Evolutionary conservation across 2,888 invertebrate species (phyloP), one percentile per base, ranked within the genome.

Genomic region (Drosophila gaucha): DNA sequence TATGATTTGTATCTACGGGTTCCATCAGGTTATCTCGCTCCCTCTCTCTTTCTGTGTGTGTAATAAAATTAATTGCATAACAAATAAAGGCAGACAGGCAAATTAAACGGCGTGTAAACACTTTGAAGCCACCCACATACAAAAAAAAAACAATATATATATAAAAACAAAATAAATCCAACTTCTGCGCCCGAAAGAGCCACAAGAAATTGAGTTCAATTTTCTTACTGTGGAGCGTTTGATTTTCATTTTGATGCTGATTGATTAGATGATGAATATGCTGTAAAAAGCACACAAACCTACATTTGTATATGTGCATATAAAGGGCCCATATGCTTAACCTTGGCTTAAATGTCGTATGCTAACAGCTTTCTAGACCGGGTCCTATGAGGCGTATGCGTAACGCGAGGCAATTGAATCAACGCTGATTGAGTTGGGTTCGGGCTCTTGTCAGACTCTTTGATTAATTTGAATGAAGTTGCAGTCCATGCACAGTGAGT

Each of bases 81-180:
- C 87, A 86, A 86, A 80, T 85, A 87, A 70, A 74, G 54, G 71
- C 85, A 85, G 86, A 78, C 87, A 87, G 74, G 67, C 64, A 84
- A 84, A 84, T 84, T 84, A 88, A 84, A 84, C 74, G 88, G 77
- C 78, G 63, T 73, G 84, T 79, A 86, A 88, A 83, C 84, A 88
- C 86, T 84, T 84, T 88, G 80, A 84, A 77, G 86, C 70, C 63
- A 38, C 20, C 20, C 38, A 26, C 24, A 35, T 36, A 35, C 28
- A 16, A 30, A 38, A 24, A n/a, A 14, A 3, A 36, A n/a, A 31
- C 6, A 2, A 39, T 20, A 46, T 24, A 43, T 28, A 24, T 22
- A 26, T 18, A 18, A 6, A 18, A 24, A 12, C 12, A 49, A 35
- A 49, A 35, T 16, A 16, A 16, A 51, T 4, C 4, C 39, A 51